Conservation (phyloP, 2,888 invertebrate species). For the Tridacna gigas region DNA sequence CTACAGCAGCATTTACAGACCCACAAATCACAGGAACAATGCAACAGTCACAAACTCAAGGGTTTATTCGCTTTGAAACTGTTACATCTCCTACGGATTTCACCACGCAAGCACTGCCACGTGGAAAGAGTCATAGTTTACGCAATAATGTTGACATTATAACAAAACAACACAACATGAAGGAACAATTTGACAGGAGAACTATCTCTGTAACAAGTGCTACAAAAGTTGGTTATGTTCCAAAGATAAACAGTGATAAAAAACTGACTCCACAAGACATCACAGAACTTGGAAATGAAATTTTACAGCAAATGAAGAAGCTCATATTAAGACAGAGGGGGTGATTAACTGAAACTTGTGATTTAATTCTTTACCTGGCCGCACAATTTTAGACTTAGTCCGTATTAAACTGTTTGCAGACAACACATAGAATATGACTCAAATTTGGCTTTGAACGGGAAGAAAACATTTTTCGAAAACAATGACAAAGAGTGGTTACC, state of each 20-base stretch:
- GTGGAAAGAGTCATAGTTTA: too few species aligned
- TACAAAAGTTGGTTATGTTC: neutral
- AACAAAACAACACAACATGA: neutral
- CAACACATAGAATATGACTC: too few species aligned
- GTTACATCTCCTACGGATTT: neutral
- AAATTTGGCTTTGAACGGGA: too few species aligned
- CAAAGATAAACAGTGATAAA: neutral
- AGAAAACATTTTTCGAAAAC: too few species aligned
- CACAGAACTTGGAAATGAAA: slow-evolving; percentile 13
- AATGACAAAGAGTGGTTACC: too few species aligned
- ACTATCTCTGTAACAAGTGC: neutral
- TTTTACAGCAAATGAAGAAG: slow-evolving; percentile 5
- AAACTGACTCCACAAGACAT: slow-evolving; percentile 10
- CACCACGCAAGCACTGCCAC: neutral
- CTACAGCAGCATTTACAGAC: too few species aligned
- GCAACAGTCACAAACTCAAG: neutral
- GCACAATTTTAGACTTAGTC: too few species aligned
- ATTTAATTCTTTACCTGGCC: too few species aligned
- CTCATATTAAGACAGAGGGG: neutral
- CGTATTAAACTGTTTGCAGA: too few species aligned
- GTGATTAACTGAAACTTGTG: neutral
- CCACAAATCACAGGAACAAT: neutral
- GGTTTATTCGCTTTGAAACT: neutral
- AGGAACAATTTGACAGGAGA: neutral
- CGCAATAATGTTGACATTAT: neutral